Conservation (phyloP, 2,113 vertebrate genomes). For the Macrotis lagotis region DNA sequence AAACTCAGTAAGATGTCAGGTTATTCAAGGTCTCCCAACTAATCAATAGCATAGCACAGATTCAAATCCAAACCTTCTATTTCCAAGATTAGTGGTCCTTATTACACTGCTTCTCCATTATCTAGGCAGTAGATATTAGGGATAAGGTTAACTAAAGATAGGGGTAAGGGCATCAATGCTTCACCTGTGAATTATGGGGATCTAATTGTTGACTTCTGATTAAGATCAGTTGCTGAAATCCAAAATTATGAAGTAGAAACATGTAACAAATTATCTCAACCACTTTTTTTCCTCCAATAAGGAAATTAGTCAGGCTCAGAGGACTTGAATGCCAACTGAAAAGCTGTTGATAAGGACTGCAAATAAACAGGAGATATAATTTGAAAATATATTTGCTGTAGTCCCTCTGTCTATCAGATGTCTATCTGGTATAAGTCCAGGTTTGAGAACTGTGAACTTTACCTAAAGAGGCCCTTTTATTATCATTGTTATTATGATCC, state of each 20-base stretch:
- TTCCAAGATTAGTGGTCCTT: not conserved
- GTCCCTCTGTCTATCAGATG: conserved; percentile 57
- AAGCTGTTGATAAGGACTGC: conserved; percentile 56
- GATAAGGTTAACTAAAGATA: not conserved
- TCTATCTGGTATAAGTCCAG: not conserved
- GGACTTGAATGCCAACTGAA: conserved; percentile 53
- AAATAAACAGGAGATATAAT: conserved; percentile 73
- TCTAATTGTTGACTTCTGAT: not conserved
- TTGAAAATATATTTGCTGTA: conserved; percentile 59
- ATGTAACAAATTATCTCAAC: conserved; percentile 52
- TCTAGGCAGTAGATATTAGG: not conserved
- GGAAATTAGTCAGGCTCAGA: conserved; percentile 49
- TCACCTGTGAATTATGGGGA: not conserved
- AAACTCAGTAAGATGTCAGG: not conserved
- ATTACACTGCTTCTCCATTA: not conserved
- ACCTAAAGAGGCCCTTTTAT: not conserved
- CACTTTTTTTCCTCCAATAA: not conserved
- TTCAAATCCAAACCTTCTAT: not conserved
- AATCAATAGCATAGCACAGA: not conserved
- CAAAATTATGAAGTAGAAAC: conserved; percentile 35
- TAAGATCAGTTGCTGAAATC: not conserved
- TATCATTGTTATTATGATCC: not conserved
- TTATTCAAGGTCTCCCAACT: not conserved
- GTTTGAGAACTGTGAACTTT: conserved; percentile 24
- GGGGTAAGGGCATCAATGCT: not conserved